A percentile compares a stretch with the other conserved stretches of the same genome.
phyloP scores from a whole-genome alignment of 2,797 vertebrate genomes.

The Emydoidea blandingii region DNA sequence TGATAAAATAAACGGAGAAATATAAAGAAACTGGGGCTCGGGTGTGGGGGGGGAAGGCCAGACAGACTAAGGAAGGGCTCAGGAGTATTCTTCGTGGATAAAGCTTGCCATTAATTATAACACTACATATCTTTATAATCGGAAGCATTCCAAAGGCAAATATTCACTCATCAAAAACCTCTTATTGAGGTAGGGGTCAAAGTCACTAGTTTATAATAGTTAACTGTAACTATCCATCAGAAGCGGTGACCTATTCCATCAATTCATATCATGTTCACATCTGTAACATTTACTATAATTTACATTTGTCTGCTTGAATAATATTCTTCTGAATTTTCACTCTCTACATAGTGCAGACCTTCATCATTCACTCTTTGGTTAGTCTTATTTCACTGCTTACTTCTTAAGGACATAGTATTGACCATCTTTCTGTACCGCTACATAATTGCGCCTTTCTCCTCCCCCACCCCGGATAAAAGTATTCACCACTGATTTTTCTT shows the following conservation, averaged over 20 bases:
- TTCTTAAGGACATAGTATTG: constrained; percentile 16
- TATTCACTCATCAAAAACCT: background rate
- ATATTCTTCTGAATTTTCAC: background rate
- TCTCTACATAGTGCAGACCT: background rate
- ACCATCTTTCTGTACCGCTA: background rate
- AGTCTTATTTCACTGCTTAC: background rate
- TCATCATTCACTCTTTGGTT: background rate
- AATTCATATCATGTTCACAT: background rate
- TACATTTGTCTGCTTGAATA: background rate
- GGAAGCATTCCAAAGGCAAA: background rate
- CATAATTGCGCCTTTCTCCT: background rate
- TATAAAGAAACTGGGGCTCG: background rate
- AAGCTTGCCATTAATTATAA: background rate
- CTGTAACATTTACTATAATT: background rate
- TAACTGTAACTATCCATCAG: background rate
- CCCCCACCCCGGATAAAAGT: background rate
- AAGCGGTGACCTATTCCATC: background rate
- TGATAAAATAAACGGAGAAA: background rate
- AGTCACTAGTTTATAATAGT: background rate
- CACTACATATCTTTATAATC: background rate
- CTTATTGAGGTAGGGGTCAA: background rate
- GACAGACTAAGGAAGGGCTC: background rate
- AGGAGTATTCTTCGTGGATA: background rate
- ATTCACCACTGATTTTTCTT: background rate
- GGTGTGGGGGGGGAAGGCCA: background rate